These are phyloP conservation scores for Parochlus steinenii DNA, from an alignment of 2,888 invertebrate genomes.

Conservation along the genomic window DNA sequence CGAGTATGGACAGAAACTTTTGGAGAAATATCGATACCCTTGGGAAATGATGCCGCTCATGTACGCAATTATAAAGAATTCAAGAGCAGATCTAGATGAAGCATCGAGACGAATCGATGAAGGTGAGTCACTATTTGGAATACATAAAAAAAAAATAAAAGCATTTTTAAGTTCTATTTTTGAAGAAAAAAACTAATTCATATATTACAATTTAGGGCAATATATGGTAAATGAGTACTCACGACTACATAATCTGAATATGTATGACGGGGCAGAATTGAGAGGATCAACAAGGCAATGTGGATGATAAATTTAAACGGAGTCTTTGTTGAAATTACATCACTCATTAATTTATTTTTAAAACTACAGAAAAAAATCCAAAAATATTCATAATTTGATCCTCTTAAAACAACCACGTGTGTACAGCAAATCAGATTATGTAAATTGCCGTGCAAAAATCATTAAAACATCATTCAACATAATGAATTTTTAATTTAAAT, in stretches of 20 bases:
- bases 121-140: constrained; percentile 35
- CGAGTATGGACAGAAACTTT: constrained; percentile 55
- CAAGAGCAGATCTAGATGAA: constrained; percentile 55
- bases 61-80: constrained; percentile 62
- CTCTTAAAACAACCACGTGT: too few relatives aligned
- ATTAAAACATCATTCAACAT: too few relatives aligned
- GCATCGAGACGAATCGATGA: constrained; percentile 58
- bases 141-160: too few relatives aligned
- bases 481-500: too few relatives aligned
- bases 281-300: constrained; percentile 63
- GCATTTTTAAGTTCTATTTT: constrained; percentile 4
- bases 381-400: too few relatives aligned
- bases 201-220: constrained; percentile 35
- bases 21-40: constrained; percentile 60
- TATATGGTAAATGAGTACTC: constrained; percentile 59
- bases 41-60: constrained; percentile 68
- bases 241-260: constrained; percentile 54
- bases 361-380: too few relatives aligned
- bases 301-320: constrained; percentile 59
- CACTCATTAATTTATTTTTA: too few relatives aligned
- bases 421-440: too few relatives aligned
- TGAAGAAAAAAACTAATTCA: constrained; percentile 1
- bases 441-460: too few relatives aligned
- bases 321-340: too few relatives aligned
- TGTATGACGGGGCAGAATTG: constrained; percentile 58